These are phyloP conservation scores for Galeruca laticollis DNA, from an alignment of 2,888 invertebrate genomes.

Conservation along the genomic window DNA sequence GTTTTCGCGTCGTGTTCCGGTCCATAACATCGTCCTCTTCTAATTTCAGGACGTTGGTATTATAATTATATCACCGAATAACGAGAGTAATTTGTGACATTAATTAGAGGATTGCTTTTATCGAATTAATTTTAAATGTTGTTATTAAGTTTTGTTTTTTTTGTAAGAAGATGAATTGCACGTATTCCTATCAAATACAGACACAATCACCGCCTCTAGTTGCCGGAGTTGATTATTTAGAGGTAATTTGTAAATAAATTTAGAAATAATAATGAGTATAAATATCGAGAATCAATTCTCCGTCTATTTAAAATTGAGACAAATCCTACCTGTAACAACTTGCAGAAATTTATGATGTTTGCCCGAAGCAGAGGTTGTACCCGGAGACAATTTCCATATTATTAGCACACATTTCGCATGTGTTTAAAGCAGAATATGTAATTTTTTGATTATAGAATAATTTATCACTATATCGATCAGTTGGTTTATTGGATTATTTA, in stretches of 20 bases:
- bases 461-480: constrained; percentile 52
- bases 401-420: constrained; percentile 56
- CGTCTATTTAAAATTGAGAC: too few relatives aligned
- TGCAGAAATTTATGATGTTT: constrained; percentile 52
- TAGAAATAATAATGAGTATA: too few relatives aligned
- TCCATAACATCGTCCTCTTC: constrained; percentile 26
- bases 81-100: constrained; percentile 59
- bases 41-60: constrained; percentile 34
- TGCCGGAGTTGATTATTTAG: constrained; percentile 63
- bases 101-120: constrained; percentile 59
- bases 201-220: constrained; percentile 62
- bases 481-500: constrained; percentile 25
- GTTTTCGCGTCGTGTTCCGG: constrained; percentile 47
- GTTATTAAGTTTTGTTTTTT: constrained; percentile 11
- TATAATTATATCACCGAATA: constrained; percentile 59
- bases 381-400: constrained; percentile 59
- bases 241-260: constrained; percentile 62
- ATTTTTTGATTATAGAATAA: constrained; percentile 55
- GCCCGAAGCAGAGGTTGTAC: constrained; percentile 55
- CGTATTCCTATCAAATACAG: constrained; percentile 64
- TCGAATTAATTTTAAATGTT: constrained; percentile 55
- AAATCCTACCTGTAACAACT: constrained; percentile 24
- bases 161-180: constrained; percentile 61
- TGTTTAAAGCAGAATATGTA: constrained; percentile 54
- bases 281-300: not conserved